These are phyloP conservation scores for Euleptes europaea DNA, from an alignment of 2,113 vertebrate species.

Conservation along the genomic window DNA sequence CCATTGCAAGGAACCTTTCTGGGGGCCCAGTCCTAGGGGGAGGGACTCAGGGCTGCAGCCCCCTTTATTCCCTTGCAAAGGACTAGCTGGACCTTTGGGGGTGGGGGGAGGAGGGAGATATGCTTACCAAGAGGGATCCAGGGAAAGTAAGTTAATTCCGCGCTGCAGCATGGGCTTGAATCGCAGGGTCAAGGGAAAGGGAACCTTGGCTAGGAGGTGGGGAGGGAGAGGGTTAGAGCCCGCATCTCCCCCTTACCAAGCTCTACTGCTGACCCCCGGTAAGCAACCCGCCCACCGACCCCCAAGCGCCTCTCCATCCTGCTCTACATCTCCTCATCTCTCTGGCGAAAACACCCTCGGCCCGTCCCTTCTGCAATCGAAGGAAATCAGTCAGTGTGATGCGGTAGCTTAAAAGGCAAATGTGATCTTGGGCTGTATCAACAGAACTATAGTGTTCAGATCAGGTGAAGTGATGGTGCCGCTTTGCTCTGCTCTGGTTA, in stretches of 20 bases:
- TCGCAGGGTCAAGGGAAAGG: constrained; percentile 83
- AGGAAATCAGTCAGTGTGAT: too few species aligned
- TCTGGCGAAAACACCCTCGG: neutral
- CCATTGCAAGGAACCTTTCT: neutral
- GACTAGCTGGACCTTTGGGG: neutral
- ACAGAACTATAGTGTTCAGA: too few species aligned
- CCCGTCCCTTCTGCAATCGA: neutral
- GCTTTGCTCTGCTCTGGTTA: too few species aligned
- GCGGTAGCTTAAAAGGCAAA: too few species aligned
- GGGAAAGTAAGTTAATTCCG: constrained; percentile 81
- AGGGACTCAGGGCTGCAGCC: too few species aligned
- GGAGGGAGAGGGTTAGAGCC: constrained; percentile 15
- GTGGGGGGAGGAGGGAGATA: neutral
- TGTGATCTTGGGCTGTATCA: too few species aligned
- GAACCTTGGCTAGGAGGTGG: constrained; percentile 78
- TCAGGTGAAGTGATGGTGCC: too few species aligned
- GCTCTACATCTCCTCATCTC: neutral
- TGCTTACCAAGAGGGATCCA: constrained; percentile 84
- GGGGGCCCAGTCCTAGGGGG: neutral
- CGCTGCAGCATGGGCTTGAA: constrained; percentile 88
- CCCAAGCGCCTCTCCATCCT: neutral
- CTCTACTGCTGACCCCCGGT: neutral
- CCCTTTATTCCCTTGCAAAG: neutral
- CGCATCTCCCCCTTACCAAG: neutral
- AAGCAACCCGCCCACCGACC: neutral